A percentile compares a stretch with the other conserved stretches of the same genome.
Evolutionary conservation across 2,888 invertebrate genomes (phyloP).

Genomic region (Orthosia incerta): DNA sequence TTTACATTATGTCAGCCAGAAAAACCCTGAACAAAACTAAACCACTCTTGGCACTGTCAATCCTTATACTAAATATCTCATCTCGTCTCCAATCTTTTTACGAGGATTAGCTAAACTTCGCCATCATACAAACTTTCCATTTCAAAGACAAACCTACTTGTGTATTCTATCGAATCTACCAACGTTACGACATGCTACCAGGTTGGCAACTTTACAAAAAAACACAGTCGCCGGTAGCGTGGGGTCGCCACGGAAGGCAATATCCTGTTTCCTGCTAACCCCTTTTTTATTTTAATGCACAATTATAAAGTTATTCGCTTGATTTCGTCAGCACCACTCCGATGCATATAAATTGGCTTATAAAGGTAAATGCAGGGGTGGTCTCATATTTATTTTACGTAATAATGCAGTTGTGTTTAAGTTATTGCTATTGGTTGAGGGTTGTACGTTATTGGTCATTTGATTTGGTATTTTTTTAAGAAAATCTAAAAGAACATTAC

Average conservation of each 20-base stretch:
- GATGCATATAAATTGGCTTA: constrained; percentile 82
- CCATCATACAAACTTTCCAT: constrained; percentile 37
- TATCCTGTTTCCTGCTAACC: constrained; percentile 87
- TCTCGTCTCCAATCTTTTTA: background rate
- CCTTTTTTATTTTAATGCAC: constrained; percentile 87
- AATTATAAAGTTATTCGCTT: constrained; percentile 88
- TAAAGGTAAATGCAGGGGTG: constrained; percentile 71
- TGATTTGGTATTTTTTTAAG: background rate
- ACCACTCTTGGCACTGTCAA: no score
- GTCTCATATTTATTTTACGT: constrained; percentile 67
- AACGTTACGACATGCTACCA: constrained; percentile 63
- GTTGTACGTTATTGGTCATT: constrained; percentile 10
- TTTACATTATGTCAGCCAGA: background rate
- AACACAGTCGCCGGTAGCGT: constrained; percentile 73
- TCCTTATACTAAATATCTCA: no score
- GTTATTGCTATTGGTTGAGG: constrained; percentile 20
- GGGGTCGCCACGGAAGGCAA: constrained; percentile 88
- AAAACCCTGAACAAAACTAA: background rate
- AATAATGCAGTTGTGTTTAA: constrained; percentile 39
- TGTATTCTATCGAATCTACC: constrained; percentile 54
- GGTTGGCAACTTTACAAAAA: constrained; percentile 67
- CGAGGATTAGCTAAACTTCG: background rate
- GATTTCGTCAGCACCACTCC: constrained; percentile 78
- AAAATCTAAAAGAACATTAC: background rate
- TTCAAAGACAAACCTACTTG: constrained; percentile 50